Percentiles rank a stretch among this genome's conserved stretches.
Evolutionary conservation across 2,888 invertebrate species (phyloP).

Genomic region (Girardia tigrina): DNA sequence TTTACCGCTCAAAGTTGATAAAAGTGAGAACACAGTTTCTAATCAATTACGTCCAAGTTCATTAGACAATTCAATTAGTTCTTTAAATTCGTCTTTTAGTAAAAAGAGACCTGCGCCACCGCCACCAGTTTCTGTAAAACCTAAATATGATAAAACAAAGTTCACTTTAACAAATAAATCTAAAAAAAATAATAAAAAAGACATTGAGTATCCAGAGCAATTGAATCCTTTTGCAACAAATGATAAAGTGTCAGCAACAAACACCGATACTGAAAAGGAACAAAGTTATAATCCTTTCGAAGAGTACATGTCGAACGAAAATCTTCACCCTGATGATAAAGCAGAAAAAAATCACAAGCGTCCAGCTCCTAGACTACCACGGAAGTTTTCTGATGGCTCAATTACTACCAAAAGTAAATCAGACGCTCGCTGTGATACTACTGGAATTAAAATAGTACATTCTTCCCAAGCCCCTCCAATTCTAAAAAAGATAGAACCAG

Average conservation of each 20-base stretch:
- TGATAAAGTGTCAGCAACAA: not conserved
- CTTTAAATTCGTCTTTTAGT: slow-evolving; percentile 9
- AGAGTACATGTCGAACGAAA: not conserved
- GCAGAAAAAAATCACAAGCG: not conserved
- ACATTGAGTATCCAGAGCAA: not conserved
- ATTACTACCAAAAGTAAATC: too few species aligned
- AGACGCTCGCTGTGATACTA: not conserved
- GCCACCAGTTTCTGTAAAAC: not conserved
- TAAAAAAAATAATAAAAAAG: not conserved
- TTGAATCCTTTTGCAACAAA: not conserved
- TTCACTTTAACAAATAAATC: not conserved
- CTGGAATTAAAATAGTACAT: not conserved
- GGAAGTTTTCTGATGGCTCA: not conserved
- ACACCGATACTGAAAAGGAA: not conserved
- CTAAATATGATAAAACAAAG: not conserved
- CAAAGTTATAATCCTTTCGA: not conserved
- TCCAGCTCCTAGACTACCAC: not conserved
- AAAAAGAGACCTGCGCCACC: slow-evolving; percentile 23
- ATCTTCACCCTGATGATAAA: not conserved
- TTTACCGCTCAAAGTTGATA: not conserved
- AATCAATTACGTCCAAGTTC: not conserved
- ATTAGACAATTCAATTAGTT: not conserved
- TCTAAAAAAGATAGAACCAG: not conserved
- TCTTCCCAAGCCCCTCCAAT: not conserved
- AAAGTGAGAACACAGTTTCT: not conserved